These are phyloP conservation scores for Drosophila nigromelanica DNA, from an alignment of 1,140 invertebrate species.

Conservation along the genomic window DNA sequence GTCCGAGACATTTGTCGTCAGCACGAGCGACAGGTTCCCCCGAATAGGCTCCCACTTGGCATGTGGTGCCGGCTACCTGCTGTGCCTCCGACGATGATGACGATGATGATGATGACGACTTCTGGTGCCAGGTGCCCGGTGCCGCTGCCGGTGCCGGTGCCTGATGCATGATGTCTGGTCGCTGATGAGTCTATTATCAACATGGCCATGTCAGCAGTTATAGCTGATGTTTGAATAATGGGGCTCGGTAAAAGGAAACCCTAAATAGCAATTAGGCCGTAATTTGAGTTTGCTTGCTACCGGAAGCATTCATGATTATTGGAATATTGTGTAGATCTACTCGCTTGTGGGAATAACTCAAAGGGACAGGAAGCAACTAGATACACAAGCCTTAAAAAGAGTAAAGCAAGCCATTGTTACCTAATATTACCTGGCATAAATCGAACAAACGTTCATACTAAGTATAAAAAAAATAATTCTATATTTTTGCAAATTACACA, in stretches of 20 bases:
- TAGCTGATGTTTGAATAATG: constrained; percentile 71
- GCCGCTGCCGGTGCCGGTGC: too few species aligned
- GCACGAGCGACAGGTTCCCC: constrained; percentile 68
- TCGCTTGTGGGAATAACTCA: constrained; percentile 53
- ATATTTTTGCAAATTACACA: too few species aligned
- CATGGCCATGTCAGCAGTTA: constrained; percentile 62
- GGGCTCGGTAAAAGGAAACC: constrained; percentile 46
- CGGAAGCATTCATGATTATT: constrained; percentile 77
- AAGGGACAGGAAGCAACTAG: constrained; percentile 51
- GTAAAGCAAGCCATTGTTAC: constrained; percentile 17
- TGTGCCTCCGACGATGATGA: constrained; percentile 20
- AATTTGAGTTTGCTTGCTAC: constrained; percentile 60
- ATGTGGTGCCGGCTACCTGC: constrained; percentile 36
- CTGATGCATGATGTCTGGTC: constrained; percentile 7
- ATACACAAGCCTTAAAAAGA: constrained; percentile 23
- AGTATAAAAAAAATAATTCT: not conserved
- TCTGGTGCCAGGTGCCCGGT: constrained; percentile 6
- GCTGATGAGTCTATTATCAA: constrained; percentile 76
- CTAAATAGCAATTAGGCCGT: constrained; percentile 77
- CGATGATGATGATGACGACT: constrained; percentile 27
- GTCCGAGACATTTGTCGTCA: constrained; percentile 72
- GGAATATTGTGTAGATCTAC: constrained; percentile 51
- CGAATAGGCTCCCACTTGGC: constrained; percentile 11
- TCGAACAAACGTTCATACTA: not conserved
- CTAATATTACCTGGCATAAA: not conserved